Evolutionary conservation across 2,888 invertebrate species (phyloP).

Genomic region (Xestia xanthographa): DNA sequence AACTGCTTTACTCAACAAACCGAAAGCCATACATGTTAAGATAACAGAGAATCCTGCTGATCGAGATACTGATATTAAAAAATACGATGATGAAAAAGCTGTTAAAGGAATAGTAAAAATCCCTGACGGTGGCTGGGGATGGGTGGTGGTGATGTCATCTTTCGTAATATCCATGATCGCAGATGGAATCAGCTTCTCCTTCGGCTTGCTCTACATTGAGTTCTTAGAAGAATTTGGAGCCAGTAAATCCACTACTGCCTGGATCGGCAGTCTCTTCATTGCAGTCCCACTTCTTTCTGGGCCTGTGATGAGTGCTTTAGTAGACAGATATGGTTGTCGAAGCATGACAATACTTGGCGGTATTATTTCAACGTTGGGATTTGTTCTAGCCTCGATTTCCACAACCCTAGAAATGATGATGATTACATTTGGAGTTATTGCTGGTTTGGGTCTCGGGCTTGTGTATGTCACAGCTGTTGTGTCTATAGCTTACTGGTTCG

Average conservation of each 20-base stretch:
- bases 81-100: conserved; percentile 61
- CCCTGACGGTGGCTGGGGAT: conserved; percentile 97
- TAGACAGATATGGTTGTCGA: conserved; percentile 96
- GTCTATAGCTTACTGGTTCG: conserved; percentile 98
- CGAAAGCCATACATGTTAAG: conserved; percentile 67
- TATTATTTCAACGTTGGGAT: conserved; percentile 93
- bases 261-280: conserved; percentile 97
- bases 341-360: conserved; percentile 94
- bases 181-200: conserved; percentile 98
- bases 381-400: conserved; percentile 93
- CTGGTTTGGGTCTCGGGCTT: conserved; percentile 95
- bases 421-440: conserved; percentile 96
- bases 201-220: conserved; percentile 96
- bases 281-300: conserved; percentile 96
- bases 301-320: conserved; percentile 95
- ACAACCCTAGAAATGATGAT: conserved; percentile 94
- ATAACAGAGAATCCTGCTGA: conserved; percentile 73
- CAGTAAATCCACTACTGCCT: conserved; percentile 96
- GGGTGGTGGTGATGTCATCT: conserved; percentile 96
- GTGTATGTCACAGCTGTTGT: conserved; percentile 97
- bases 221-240: conserved; percentile 95
- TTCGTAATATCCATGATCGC: conserved; percentile 96
- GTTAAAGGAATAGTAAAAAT: conserved; percentile 87
- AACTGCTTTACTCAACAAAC: conserved; percentile 56
- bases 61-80: conserved; percentile 63